Base-by-base conservation (phyloP, 2,797 vertebrate species). In the Catharus ustulatus region DNA sequence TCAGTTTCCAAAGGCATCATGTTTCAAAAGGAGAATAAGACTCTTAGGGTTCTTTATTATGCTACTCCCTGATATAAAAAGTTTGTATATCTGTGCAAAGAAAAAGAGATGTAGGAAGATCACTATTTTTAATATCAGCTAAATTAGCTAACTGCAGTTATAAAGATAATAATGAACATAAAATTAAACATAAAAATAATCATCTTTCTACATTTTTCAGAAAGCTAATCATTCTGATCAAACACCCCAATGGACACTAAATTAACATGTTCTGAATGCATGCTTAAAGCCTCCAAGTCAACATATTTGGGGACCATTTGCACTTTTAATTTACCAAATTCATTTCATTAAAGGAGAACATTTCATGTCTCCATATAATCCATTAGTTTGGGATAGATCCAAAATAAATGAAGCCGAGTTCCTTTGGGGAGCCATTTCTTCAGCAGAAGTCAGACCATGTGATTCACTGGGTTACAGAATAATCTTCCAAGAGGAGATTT, bases 341-440 rank as follows among this genome's bases (percentile, higher is more conserved):
- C 11, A 43, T 86, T 95, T 95, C 45, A 83, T 72, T 91, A 73
- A 89, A 94, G 16, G 22, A 76, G 81, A 90, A 68, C 4, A 49
- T 75, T 76, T 93, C 27, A 75, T 64, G 74, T 88, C 55, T 92
- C 72, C 55, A 87, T 78, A 57, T 92, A 95, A 94, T 82, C 74
- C 45, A 64, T 81, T 67, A 46, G 43, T 84, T 91, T 96, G 91
- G 88, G 64, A 81, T 36, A 80, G 46, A 54, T 90, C 92, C 95
- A 96, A 95, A 80, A 84, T 64, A 96, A 96, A 95, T 46, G n/a
- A 86, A 84, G 58, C 18, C 0, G 16, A 90, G 26, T 46, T 93
- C 57, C 82, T 82, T 43, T 30, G 17, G 72, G 77, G 79, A 95
- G 38, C 48, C 73, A 74, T 93, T 88, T 91, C 58, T 90, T 68